Base-by-base conservation (phyloP, 2,113 vertebrate genomes). In the Chionodraco myersi region DNA sequence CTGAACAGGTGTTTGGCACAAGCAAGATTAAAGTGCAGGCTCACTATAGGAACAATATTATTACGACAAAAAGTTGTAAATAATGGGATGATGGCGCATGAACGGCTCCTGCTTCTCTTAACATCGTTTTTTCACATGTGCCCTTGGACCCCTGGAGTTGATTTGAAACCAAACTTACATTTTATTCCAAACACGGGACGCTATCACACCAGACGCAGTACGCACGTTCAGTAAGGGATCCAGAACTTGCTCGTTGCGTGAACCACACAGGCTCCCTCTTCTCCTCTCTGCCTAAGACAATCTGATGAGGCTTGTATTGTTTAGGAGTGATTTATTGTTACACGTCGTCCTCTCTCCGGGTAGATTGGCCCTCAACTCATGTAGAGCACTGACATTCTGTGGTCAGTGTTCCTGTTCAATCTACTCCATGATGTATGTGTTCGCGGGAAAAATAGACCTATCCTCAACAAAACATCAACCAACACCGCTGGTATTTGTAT, bases 401-500 rank as follows among this genome's bases (percentile, higher is more conserved):
- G 85, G 86, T 82, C 58, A 58, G 69, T 70, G 74, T 23, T 77
- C 62, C 85, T 87, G 72, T 84, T 80, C 88, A 87, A 82, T 92
- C 80, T 82, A 10, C 56, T 51, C 74, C 62, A 23, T 89, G 91
- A 91, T 92, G 91, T 90, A 90, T 87, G 82, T 75, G 48, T 74
- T 52, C n/a, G 67, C 64, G 44, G 74, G 82, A 41, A 79, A 80
- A 91, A 87, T 79, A 58, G 72, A 84, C 72, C 72, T 49, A 68
- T 84, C 80, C 80, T 75, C 80, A 84, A 65, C 67, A 91, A 88
- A 88, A 75, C 87, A 88, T 91, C 84, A 83, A 87, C 87, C 85
- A 88, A 69, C 86, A 89, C 91, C 87, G 57, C 89, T 85, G 88
- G 89, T 87, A 89, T 93, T 87, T 77, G 82, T 86, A 79, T 84